A percentile compares a stretch with the other conserved stretches of the same genome.
Evolutionary conservation across 1,140 invertebrate species (phyloP).

Genomic region (Lordiphosa collinella): DNA sequence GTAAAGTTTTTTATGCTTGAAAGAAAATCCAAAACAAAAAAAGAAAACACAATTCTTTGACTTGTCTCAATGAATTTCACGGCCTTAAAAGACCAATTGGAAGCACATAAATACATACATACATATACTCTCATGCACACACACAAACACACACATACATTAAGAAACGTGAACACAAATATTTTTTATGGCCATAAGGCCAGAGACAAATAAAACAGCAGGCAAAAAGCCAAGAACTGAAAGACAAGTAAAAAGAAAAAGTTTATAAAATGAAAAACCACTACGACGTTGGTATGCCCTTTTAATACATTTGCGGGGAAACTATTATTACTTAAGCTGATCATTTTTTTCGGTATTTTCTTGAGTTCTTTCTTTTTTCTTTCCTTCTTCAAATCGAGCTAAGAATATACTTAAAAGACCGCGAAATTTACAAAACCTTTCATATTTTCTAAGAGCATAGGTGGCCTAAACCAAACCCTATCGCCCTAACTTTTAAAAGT

Average conservation of each 20-base stretch:
- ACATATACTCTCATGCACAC: background rate
- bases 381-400: too few relatives aligned
- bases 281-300: background rate
- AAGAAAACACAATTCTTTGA: background rate
- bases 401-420: too few relatives aligned
- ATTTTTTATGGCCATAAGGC: constrained; percentile 42
- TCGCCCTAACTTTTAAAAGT: too few relatives aligned
- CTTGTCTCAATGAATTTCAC: constrained; percentile 5
- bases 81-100: constrained; percentile 4
- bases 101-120: constrained; percentile 3
- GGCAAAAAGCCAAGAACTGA: constrained; percentile 4
- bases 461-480: too few relatives aligned
- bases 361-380: too few relatives aligned
- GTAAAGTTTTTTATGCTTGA: constrained; percentile 6
- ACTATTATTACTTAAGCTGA: too few relatives aligned
- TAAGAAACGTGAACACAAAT: constrained; percentile 5
- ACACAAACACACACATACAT: background rate
- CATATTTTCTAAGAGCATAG: too few relatives aligned
- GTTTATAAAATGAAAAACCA: background rate
- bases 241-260: background rate
- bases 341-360: too few relatives aligned
- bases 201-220: constrained; percentile 23
- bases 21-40: background rate
- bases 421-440: too few relatives aligned
- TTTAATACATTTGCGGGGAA: background rate